Conservation (phyloP, 1,140 invertebrate species). For the Sweltsa coloradensis region DNA sequence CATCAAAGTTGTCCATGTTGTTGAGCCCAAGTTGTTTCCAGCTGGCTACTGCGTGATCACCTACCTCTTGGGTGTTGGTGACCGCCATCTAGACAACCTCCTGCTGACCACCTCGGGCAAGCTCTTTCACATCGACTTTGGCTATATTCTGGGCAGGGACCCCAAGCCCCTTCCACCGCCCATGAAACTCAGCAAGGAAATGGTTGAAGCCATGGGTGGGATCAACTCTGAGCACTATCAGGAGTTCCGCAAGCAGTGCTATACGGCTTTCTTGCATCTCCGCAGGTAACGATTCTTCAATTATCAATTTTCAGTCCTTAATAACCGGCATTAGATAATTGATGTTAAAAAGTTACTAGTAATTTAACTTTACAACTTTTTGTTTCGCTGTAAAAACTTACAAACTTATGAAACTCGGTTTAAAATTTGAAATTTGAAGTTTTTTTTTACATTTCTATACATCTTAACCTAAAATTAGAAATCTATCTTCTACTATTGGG, state of each 20-base stretch:
- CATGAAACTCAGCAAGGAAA: conserved; percentile 98
- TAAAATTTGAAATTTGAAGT: too few species aligned
- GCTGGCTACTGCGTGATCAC: conserved; percentile 98
- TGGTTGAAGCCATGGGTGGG: conserved; percentile 99
- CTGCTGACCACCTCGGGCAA: conserved; percentile 80
- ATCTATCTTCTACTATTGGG: too few species aligned
- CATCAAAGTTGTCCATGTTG: too few species aligned
- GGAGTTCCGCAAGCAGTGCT: conserved; percentile 88
- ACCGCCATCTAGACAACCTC: conserved; percentile 95
- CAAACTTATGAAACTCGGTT: too few species aligned
- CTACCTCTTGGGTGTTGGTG: conserved; percentile 93
- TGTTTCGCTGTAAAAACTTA: too few species aligned
- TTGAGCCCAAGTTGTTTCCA: conserved; percentile 25
- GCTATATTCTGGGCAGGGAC: conserved; percentile 95
- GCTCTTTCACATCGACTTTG: conserved; percentile 98
- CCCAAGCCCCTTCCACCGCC: conserved; percentile 96
- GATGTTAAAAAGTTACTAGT: too few species aligned
- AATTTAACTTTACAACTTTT: too few species aligned
- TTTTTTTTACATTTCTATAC: too few species aligned
- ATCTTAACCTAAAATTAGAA: too few species aligned
- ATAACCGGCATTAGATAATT: too few species aligned
- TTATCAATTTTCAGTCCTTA: neutral
- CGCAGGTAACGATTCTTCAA: conserved; percentile 44
- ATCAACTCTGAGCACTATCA: conserved; percentile 86
- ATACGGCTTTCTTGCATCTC: conserved; percentile 91